phyloP scores from a whole-genome alignment of 2,113 vertebrate genomes.

The Ammodytes marinus region DNA sequence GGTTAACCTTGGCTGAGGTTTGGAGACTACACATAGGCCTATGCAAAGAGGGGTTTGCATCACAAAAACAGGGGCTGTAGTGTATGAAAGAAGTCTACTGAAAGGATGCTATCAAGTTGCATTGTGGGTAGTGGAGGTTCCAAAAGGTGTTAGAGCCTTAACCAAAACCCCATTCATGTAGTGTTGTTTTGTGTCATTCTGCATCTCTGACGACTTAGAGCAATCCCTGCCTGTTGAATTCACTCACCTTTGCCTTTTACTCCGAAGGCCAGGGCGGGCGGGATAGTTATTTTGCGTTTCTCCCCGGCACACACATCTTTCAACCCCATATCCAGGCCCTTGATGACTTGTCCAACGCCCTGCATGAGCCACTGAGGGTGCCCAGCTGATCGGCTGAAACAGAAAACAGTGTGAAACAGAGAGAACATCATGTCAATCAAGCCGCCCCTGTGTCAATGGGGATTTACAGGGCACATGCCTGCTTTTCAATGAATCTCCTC shows the following conservation, averaged over 20 bases:
- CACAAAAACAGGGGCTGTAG: not conserved
- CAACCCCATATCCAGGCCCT: constrained; percentile 94
- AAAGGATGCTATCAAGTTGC: not conserved
- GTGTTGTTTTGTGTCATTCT: not conserved
- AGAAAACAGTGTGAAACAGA: constrained; percentile 20
- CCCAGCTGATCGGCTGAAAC: constrained; percentile 89
- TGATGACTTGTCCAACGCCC: constrained; percentile 96
- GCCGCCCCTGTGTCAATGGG: not conserved
- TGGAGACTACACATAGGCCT: not conserved
- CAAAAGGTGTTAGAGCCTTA: not conserved
- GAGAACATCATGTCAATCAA: not conserved
- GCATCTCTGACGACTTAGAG: not conserved
- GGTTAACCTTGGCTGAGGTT: not conserved
- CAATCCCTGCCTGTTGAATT: not conserved
- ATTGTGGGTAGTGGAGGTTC: not conserved
- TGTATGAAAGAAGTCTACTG: not conserved
- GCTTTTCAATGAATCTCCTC: not conserved
- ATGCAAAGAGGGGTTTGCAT: not conserved
- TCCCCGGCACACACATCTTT: constrained; percentile 95
- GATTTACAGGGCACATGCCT: not conserved
- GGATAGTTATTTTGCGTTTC: constrained; percentile 93
- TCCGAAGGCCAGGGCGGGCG: constrained; percentile 92
- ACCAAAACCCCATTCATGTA: not conserved
- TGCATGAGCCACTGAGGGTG: constrained; percentile 97
- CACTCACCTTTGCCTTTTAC: constrained; percentile 87